Percentiles rank a stretch among this genome's conserved stretches.
phyloP scores from a whole-genome alignment of 1,140 invertebrate genomes.

The Coenobita brevimanus region DNA sequence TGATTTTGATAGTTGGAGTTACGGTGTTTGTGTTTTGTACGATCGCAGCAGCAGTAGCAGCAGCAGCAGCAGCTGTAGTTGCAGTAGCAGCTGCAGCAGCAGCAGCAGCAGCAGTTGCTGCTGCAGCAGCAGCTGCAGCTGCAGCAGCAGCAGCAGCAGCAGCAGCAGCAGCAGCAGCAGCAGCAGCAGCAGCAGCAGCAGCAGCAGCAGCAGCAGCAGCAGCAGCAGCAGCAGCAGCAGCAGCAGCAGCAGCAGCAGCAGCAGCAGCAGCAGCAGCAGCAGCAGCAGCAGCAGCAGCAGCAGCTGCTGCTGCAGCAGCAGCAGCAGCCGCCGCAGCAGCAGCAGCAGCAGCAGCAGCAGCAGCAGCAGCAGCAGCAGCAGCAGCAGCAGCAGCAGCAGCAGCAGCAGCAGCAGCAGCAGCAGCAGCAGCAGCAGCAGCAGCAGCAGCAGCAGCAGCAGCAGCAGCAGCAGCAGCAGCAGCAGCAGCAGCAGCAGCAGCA shows the following conservation, averaged over 20 bases:
- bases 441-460: too few species aligned
- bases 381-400: too few species aligned
- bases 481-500: too few species aligned
- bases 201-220: background rate
- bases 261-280: background rate
- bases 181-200: background rate
- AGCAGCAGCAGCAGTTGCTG: background rate
- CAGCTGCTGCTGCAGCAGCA: background rate
- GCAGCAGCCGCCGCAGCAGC: background rate
- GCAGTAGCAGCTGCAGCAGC: slow-evolving; percentile 8
- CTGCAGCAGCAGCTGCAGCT: background rate
- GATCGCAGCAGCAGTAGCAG: slow-evolving; percentile 10
- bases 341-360: too few species aligned
- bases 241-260: background rate
- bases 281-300: background rate
- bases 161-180: background rate
- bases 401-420: too few species aligned
- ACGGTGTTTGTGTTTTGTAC: background rate
- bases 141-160: background rate
- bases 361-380: too few species aligned
- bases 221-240: background rate
- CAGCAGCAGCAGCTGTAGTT: background rate
- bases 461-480: too few species aligned
- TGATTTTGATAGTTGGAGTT: background rate
- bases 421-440: too few species aligned